phyloP scores from a whole-genome alignment of 1,140 invertebrate genomes.

The Micrasema minimum region DNA sequence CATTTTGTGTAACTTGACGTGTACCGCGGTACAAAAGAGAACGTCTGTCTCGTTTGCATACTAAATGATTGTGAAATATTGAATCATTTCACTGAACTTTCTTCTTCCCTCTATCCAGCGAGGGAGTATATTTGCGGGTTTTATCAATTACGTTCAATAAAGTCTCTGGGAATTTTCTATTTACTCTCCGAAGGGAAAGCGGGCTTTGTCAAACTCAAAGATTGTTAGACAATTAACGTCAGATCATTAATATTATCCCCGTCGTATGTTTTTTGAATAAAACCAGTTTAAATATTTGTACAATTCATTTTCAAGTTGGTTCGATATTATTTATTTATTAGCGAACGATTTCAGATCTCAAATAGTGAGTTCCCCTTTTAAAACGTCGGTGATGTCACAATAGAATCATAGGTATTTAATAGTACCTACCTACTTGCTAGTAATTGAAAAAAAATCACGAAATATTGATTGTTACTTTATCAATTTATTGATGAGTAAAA shows the following conservation, averaged over 20 bases:
- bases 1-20: conserved; percentile 44
- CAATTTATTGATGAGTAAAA: too few relatives aligned
- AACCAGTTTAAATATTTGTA: background rate
- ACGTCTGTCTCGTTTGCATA: conserved; percentile 43
- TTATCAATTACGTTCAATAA: conserved; percentile 40
- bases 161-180: conserved; percentile 21
- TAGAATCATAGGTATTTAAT: too few relatives aligned
- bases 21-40: conserved; percentile 31
- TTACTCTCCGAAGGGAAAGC: background rate
- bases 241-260: background rate
- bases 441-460: too few relatives aligned
- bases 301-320: too few relatives aligned
- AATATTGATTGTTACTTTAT: too few relatives aligned
- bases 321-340: too few relatives aligned
- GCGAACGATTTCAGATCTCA: too few relatives aligned
- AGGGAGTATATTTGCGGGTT: conserved; percentile 19
- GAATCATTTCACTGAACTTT: conserved; percentile 40
- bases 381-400: too few relatives aligned
- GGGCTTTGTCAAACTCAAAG: conserved; percentile 1
- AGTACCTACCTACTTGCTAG: too few relatives aligned
- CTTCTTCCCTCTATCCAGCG: conserved; percentile 1
- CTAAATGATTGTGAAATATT: conserved; percentile 49
- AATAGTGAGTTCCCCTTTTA: too few relatives aligned
- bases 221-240: conserved; percentile 5
- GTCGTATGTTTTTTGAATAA: background rate